These are phyloP conservation scores for Ibycter americanus DNA, from an alignment of 2,797 vertebrate genomes.

Conservation along the genomic window DNA sequence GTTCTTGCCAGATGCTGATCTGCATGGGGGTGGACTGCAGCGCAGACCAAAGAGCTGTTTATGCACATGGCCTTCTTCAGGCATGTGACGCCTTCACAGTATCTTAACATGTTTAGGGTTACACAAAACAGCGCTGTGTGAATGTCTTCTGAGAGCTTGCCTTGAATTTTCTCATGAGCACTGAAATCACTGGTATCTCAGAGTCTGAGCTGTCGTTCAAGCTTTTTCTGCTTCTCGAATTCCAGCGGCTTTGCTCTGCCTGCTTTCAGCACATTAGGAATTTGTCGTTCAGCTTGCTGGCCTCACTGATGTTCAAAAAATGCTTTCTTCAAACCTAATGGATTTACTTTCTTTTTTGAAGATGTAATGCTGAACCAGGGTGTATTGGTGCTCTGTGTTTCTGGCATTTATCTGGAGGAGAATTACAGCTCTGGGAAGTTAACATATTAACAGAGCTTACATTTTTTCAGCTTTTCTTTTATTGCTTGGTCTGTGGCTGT, in stretches of 20 bases:
- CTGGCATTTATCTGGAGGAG: neutral
- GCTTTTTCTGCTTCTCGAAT: neutral
- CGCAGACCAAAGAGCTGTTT: neutral
- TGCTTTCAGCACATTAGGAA: neutral
- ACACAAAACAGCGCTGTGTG: accelerated
- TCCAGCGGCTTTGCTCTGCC: neutral
- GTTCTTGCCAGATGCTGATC: neutral
- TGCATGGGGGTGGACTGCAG: conserved; percentile 17
- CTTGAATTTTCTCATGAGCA: neutral
- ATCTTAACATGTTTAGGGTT: neutral
- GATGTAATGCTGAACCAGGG: neutral
- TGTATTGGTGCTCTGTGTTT: conserved; percentile 5
- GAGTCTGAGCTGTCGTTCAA: neutral
- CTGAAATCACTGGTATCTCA: neutral
- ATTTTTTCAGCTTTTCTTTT: neutral
- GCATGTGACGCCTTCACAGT: neutral
- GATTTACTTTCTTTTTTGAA: conserved; percentile 1
- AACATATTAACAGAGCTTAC: neutral
- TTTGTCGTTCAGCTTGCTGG: neutral
- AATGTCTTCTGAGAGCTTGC: neutral
- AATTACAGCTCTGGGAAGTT: neutral
- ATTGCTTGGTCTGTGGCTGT: neutral
- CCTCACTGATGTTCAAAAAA: neutral
- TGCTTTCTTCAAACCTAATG: neutral
- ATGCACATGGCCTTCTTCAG: accelerated